Percentiles rank a stretch among this genome's conserved stretches.
phyloP scores from a whole-genome alignment of 2,888 invertebrate species.

The Notodonta dromedarius region DNA sequence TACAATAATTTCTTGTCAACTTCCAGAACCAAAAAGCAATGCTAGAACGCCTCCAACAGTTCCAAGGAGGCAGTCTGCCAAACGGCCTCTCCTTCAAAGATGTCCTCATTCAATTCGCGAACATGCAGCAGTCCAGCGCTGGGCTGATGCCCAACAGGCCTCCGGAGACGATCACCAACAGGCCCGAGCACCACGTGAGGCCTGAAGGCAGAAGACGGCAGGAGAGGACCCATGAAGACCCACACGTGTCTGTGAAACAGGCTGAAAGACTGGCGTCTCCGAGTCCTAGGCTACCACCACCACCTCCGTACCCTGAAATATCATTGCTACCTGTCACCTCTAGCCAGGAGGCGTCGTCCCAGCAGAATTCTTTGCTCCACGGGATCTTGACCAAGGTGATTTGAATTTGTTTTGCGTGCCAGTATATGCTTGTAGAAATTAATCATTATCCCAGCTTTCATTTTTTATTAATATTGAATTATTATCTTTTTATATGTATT shows the following conservation, averaged over 20 bases:
- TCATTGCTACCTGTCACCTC: conserved; percentile 89
- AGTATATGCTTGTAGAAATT: conserved; percentile 35
- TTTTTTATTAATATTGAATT: conserved; percentile 33
- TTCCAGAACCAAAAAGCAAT: conserved; percentile 79
- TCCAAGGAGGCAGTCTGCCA: conserved; percentile 75
- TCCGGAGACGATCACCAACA: conserved; percentile 56
- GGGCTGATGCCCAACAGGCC: conserved; percentile 66
- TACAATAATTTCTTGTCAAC: background rate
- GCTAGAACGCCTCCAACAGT: conserved; percentile 75
- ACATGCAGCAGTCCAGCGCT: conserved; percentile 74
- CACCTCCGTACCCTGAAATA: conserved; percentile 91
- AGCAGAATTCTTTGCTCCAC: conserved; percentile 88
- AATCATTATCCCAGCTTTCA: conserved; percentile 45
- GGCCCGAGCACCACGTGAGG: conserved; percentile 65
- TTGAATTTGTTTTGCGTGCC: conserved; percentile 9
- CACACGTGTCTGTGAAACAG: conserved; percentile 55
- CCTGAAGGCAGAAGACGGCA: conserved; percentile 56
- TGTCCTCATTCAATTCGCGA: conserved; percentile 90
- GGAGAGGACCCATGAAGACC: conserved; percentile 57
- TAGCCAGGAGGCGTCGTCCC: conserved; percentile 63
- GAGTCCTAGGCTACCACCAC: conserved; percentile 81
- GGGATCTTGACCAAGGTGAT: conserved; percentile 89
- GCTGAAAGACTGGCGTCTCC: conserved; percentile 65
- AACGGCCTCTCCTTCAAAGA: conserved; percentile 87
- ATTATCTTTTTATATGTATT: conserved; percentile 32